These are phyloP conservation scores for Cryptophagus acutangulus DNA, from an alignment of 2,888 invertebrate genomes.

Conservation along the genomic window DNA sequence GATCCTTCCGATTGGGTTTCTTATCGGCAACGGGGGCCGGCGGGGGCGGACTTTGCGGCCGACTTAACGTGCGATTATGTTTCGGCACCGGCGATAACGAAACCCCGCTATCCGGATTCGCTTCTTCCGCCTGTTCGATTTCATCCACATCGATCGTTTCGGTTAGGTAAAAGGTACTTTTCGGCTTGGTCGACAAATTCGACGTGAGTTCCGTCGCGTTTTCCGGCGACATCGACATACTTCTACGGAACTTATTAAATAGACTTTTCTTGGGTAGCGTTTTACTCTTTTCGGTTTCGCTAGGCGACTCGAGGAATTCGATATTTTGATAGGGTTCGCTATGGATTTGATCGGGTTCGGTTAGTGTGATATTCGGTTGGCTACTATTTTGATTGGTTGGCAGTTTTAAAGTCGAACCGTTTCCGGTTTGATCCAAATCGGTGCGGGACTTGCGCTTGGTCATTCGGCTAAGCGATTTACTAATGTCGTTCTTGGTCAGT, in stretches of 20 bases:
- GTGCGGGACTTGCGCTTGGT: constrained; percentile 45
- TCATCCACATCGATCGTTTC: constrained; percentile 60
- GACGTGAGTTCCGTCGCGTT: constrained; percentile 53
- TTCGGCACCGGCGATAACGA: constrained; percentile 28
- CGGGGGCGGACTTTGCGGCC: constrained; percentile 45
- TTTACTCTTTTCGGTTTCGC: constrained; percentile 14
- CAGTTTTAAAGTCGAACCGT: too few relatives aligned
- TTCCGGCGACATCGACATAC: constrained; percentile 55
- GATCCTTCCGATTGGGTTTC: constrained; percentile 22
- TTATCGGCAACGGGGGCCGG: constrained; percentile 32
- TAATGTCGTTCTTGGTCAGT: constrained; percentile 53
- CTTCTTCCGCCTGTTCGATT: constrained; percentile 32
- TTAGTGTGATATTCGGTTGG: background rate
- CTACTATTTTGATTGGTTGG: background rate
- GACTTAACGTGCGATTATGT: constrained; percentile 21
- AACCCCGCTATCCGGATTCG: constrained; percentile 42
- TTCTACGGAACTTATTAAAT: constrained; percentile 57
- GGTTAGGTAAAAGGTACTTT: constrained; percentile 67
- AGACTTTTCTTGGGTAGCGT: constrained; percentile 27
- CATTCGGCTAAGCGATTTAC: constrained; percentile 52
- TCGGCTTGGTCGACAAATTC: constrained; percentile 36
- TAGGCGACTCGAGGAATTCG: constrained; percentile 12
- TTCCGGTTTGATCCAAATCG: constrained; percentile 32
- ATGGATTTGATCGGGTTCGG: background rate
- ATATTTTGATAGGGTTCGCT: constrained; percentile 10